phyloP scores from a whole-genome alignment of 2,797 vertebrate species.

The Ispidina lecontei region DNA sequence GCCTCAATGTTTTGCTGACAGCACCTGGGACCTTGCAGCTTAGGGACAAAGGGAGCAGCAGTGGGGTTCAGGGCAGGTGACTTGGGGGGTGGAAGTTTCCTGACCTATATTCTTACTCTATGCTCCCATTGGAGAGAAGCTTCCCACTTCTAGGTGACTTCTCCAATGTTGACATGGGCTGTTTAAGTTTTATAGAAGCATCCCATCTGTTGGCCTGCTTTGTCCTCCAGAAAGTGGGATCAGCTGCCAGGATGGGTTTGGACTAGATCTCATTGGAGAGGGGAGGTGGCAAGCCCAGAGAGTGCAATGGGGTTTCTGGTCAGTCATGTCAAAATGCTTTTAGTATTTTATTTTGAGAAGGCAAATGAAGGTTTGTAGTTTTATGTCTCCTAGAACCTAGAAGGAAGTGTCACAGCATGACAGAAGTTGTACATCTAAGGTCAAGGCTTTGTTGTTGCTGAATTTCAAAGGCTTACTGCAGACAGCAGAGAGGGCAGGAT shows the following conservation, averaged over 20 bases:
- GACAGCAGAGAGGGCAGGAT: not conserved
- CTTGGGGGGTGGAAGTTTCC: not conserved
- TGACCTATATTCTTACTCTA: not conserved
- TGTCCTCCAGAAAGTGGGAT: not conserved
- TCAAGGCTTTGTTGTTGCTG: not conserved
- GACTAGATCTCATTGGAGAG: not conserved
- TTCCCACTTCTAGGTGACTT: not conserved
- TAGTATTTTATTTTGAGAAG: not conserved
- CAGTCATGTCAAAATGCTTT: not conserved
- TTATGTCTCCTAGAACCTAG: not conserved
- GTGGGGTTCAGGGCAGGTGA: too few species aligned
- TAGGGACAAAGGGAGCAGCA: not conserved
- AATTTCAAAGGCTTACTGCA: not conserved
- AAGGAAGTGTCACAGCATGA: not conserved
- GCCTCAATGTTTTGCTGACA: not conserved
- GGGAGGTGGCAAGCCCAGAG: not conserved
- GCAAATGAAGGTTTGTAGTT: not conserved
- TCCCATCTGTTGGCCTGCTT: not conserved
- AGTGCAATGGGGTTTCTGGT: not conserved
- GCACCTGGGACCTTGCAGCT: not conserved
- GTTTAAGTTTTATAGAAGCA: not conserved
- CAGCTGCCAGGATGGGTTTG: not conserved
- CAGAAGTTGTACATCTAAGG: not conserved
- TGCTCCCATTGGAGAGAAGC: not conserved
- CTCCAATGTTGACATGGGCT: not conserved